phyloP scores from a whole-genome alignment of 1,140 invertebrate species.

The Octopus bimaculoides region DNA sequence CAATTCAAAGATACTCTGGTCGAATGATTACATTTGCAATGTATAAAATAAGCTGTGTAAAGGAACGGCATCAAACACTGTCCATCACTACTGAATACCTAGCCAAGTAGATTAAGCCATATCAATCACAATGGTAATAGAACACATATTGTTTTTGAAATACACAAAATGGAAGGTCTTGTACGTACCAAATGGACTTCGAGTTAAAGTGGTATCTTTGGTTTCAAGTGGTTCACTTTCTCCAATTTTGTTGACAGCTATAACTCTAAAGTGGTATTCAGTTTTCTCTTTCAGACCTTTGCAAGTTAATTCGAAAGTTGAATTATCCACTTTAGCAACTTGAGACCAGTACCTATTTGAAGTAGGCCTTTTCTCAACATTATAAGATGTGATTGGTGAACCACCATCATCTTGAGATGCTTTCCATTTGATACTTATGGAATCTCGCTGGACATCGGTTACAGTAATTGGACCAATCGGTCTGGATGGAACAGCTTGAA shows the following conservation, averaged over 20 bases:
- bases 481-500: not conserved
- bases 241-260: constrained; percentile 85
- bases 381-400: constrained; percentile 83
- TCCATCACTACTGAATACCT: too few relatives aligned
- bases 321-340: not conserved
- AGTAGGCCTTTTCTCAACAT: constrained; percentile 88
- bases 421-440: constrained; percentile 47
- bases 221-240: constrained; percentile 72
- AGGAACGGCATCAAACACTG: too few relatives aligned
- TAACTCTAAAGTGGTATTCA: constrained; percentile 94
- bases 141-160: too few relatives aligned
- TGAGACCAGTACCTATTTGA: constrained; percentile 5
- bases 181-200: constrained; percentile 54
- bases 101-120: too few relatives aligned
- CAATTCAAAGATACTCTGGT: too few relatives aligned
- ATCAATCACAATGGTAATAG: too few relatives aligned
- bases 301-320: not conserved
- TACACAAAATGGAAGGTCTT: not conserved
- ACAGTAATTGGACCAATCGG: constrained; percentile 32
- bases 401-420: constrained; percentile 89
- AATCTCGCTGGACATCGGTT: constrained; percentile 55
- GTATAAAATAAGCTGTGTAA: too few relatives aligned
- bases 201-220: constrained; percentile 54
- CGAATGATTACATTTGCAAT: too few relatives aligned
- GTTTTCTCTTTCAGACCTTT: constrained; percentile 64